phyloP scores from a whole-genome alignment of 2,888 invertebrate species.

The Malacosoma neustria region DNA sequence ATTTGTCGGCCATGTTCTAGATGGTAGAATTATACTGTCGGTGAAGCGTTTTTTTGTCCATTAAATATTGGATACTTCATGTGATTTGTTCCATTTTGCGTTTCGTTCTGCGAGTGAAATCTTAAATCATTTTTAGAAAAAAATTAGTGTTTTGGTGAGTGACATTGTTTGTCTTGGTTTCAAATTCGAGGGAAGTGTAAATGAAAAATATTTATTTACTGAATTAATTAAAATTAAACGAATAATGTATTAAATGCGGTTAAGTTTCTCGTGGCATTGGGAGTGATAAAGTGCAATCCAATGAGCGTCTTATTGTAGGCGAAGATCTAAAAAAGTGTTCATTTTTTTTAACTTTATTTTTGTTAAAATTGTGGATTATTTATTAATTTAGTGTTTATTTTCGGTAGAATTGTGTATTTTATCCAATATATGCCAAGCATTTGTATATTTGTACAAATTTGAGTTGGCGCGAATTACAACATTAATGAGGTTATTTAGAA shows the following conservation, averaged over 20 bases:
- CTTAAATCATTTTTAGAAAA: constrained; percentile 42
- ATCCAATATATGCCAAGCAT: too few relatives aligned
- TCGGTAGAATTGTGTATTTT: too few relatives aligned
- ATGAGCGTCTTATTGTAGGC: constrained; percentile 25
- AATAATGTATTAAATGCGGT: constrained; percentile 10
- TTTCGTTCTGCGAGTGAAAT: constrained; percentile 41
- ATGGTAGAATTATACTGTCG: constrained; percentile 43
- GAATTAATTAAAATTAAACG: constrained; percentile 1
- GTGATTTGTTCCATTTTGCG: constrained; percentile 60
- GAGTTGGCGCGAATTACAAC: constrained; percentile 41
- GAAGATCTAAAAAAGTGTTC: constrained; percentile 7
- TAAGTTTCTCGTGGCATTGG: constrained; percentile 18
- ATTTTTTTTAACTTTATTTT: too few relatives aligned
- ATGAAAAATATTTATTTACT: constrained; percentile 2
- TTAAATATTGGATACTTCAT: constrained; percentile 50
- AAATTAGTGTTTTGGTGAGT: constrained; percentile 63
- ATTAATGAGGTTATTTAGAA: neutral
- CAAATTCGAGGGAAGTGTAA: constrained; percentile 3
- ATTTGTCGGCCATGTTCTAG: constrained; percentile 45
- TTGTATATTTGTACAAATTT: constrained; percentile 5
- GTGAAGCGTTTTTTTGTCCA: constrained; percentile 54
- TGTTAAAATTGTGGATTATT: too few relatives aligned
- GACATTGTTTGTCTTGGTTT: constrained; percentile 21
- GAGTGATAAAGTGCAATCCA: constrained; percentile 16
- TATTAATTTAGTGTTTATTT: too few relatives aligned